A percentile compares a stretch with the other conserved stretches of the same genome.
phyloP scores from a whole-genome alignment of 2,888 invertebrate species.

The Plebejus anna region DNA sequence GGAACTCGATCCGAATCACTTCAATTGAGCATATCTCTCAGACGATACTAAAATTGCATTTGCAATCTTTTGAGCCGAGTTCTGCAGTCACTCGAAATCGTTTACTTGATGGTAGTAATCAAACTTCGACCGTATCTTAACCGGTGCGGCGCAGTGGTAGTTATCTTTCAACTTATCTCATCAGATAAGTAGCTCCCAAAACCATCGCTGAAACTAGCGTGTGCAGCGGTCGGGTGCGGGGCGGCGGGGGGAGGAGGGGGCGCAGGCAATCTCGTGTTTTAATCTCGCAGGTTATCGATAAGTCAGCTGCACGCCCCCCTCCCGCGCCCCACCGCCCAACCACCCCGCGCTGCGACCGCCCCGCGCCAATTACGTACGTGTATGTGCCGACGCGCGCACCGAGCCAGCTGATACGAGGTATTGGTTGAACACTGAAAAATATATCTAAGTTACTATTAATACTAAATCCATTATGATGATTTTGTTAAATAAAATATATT shows the following conservation, averaged over 20 bases:
- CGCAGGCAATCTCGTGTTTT: conserved; percentile 25
- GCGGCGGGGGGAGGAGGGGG: background rate
- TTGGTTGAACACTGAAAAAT: background rate
- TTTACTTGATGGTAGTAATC: background rate
- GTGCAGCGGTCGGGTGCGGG: background rate
- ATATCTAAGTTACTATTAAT: background rate
- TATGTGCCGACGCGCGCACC: background rate
- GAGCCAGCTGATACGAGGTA: background rate
- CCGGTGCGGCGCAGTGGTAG: background rate
- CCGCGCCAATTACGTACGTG: conserved; percentile 14
- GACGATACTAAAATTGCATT: no score
- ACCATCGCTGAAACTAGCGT: background rate
- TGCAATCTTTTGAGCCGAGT: background rate
- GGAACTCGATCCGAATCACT: no score
- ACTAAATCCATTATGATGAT: no score
- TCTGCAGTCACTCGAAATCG: background rate
- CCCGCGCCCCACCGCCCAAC: background rate
- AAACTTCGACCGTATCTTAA: background rate
- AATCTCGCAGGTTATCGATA: conserved; percentile 22
- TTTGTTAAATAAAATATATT: no score
- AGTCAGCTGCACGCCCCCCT: conserved; percentile 17
- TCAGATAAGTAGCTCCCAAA: background rate
- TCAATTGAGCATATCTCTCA: no score
- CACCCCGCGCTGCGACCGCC: background rate
- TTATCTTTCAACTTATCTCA: background rate